A percentile compares a stretch with the other conserved stretches of the same genome.
These are phyloP conservation scores for Perizoma affinitatum DNA, from an alignment of 2,888 invertebrate species.

Conservation along the genomic window DNA sequence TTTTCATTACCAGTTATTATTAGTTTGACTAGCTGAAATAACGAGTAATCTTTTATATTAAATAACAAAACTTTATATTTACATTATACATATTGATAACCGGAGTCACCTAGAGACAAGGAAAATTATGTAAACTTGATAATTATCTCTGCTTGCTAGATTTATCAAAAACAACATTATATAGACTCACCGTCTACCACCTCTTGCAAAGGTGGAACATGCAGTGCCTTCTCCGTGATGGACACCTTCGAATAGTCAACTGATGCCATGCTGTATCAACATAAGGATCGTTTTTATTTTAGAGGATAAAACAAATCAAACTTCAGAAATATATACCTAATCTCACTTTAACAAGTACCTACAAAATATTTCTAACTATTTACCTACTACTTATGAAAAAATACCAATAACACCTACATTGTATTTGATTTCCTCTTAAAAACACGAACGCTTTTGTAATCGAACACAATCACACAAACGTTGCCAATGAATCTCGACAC, in stretches of 20 bases:
- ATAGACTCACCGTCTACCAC: conserved; percentile 84
- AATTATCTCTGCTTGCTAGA: too few species aligned
- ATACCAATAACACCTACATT: conserved; percentile 2
- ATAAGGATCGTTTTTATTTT: background rate
- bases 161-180: background rate
- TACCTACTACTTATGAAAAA: too few species aligned
- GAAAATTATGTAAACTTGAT: background rate
- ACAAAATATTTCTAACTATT: too few species aligned
- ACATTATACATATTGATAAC: background rate
- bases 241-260: conserved; percentile 68
- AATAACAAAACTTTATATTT: background rate
- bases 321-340: too few species aligned
- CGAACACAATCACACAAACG: conserved; percentile 44
- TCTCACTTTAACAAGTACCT: too few species aligned
- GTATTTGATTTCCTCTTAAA: background rate
- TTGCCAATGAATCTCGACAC: conserved; percentile 18
- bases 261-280: conserved; percentile 62
- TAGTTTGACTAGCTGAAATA: too few species aligned
- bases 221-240: conserved; percentile 83
- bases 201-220: conserved; percentile 86
- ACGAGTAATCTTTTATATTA: background rate
- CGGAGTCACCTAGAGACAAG: background rate
- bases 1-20: too few species aligned
- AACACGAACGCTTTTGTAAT: conserved; percentile 14
- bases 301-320: too few species aligned